Conservation (phyloP, 2,113 vertebrate genomes). For the Anhinga rufa region DNA sequence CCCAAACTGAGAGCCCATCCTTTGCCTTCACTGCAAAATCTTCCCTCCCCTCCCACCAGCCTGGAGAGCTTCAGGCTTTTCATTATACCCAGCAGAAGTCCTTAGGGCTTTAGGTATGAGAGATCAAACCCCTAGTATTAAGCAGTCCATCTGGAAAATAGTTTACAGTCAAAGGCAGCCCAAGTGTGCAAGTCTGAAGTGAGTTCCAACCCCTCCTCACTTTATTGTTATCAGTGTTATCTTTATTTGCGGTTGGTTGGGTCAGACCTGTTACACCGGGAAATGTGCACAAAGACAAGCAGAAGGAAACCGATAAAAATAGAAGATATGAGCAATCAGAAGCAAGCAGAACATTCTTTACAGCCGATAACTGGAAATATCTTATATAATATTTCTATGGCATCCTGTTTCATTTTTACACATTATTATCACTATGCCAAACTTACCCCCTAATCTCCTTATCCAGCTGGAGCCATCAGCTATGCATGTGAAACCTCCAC, state of each 20-base stretch:
- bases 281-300: not conserved
- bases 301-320: conserved; percentile 30
- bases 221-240: not conserved
- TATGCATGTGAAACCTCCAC: not conserved
- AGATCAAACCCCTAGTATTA: not conserved
- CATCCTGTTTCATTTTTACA: conserved; percentile 38
- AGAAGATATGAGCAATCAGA: conserved; percentile 24
- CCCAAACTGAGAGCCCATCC: not conserved
- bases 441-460: not conserved
- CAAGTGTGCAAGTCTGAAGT: not conserved
- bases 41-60: not conserved
- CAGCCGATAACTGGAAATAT: not conserved
- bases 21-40: not conserved
- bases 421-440: not conserved
- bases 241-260: conserved; percentile 23
- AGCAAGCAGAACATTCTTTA: conserved; percentile 34
- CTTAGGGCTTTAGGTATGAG: not conserved
- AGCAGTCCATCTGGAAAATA: not conserved
- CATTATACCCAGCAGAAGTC: not conserved
- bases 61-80: not conserved
- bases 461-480: not conserved
- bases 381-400: not conserved
- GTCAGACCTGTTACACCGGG: conserved; percentile 12
- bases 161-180: not conserved
- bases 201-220: not conserved